phyloP scores from a whole-genome alignment of 2,888 invertebrate genomes.

The Drosophila phalerata region DNA sequence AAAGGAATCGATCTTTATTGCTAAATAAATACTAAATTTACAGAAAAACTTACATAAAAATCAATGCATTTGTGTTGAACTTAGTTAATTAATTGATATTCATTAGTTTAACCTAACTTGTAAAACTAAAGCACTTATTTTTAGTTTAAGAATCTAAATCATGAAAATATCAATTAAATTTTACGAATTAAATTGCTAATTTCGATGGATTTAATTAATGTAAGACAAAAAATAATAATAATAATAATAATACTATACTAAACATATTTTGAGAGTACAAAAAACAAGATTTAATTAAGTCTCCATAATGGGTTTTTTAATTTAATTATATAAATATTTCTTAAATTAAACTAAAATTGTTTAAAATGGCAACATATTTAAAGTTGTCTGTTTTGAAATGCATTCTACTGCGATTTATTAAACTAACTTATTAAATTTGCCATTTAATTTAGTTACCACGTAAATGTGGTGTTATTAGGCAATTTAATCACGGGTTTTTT shows the following conservation, averaged over 20 bases:
- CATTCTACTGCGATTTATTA: not conserved
- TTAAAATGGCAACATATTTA: not conserved
- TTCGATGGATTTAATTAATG: no score
- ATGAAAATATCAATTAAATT: no score
- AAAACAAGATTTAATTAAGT: not conserved
- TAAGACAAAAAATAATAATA: no score
- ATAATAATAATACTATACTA: not conserved
- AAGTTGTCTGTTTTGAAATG: not conserved
- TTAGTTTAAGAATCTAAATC: not conserved
- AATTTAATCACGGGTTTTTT: conserved; percentile 42
- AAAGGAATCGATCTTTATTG: not conserved
- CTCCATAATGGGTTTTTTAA: no score
- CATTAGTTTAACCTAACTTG: not conserved
- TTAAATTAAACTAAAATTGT: not conserved
- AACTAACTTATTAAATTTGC: not conserved
- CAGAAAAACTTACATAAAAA: no score
- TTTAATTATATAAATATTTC: not conserved
- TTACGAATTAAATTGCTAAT: no score
- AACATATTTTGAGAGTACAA: not conserved
- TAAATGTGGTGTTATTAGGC: conserved; percentile 23
- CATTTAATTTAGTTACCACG: conserved; percentile 10
- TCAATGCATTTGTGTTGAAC: no score
- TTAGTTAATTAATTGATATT: no score
- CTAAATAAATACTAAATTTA: no score
- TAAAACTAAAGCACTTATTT: not conserved